These are phyloP conservation scores for Pristiophorus japonicus DNA, from an alignment of 2,113 vertebrate genomes.

Conservation along the genomic window DNA sequence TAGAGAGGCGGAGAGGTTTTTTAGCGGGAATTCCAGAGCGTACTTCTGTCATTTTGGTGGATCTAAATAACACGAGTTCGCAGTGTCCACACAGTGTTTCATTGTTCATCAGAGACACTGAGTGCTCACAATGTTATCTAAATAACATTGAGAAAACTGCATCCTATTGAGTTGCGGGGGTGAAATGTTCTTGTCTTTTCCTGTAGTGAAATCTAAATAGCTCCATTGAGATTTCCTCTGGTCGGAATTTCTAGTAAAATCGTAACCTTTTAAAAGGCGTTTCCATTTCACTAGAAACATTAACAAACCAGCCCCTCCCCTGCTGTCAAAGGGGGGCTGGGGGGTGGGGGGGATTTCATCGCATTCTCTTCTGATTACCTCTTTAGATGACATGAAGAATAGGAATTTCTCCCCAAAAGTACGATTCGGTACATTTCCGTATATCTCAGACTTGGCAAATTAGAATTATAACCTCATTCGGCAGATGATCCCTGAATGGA, in stretches of 20 bases:
- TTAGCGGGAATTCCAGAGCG: neutral
- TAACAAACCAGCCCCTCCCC: neutral
- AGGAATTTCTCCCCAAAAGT: neutral
- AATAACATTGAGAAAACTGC: neutral
- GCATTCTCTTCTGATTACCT: neutral
- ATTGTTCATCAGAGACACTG: no score
- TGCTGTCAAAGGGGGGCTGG: neutral
- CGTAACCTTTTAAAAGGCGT: neutral
- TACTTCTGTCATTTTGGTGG: neutral
- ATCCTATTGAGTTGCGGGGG: neutral
- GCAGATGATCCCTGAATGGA: neutral
- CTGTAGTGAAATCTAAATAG: neutral
- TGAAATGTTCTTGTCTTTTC: neutral
- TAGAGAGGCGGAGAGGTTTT: no score
- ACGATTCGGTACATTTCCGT: neutral
- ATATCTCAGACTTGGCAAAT: neutral
- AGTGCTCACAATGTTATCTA: no score
- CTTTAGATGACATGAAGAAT: neutral
- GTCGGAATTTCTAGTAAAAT: neutral
- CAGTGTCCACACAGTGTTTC: no score
- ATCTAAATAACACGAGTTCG: neutral
- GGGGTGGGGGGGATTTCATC: no score
- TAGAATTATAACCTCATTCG: neutral
- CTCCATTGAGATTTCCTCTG: neutral
- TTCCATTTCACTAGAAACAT: neutral